phyloP scores from a whole-genome alignment of 2,797 vertebrate genomes.

The Dicrostonyx torquatus region DNA sequence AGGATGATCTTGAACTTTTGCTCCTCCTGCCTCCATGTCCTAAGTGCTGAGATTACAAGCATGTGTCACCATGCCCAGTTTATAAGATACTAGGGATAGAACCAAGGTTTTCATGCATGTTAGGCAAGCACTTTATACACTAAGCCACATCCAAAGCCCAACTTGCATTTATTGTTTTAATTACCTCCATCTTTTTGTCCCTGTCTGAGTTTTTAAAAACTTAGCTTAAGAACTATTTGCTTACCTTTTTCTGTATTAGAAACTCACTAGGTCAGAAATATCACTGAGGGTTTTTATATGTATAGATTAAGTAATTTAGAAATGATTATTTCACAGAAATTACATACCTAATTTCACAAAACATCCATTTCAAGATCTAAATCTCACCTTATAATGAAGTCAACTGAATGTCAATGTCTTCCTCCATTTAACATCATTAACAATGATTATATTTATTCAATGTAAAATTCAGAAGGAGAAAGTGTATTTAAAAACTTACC shows the following conservation, averaged over 20 bases:
- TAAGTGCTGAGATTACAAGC: background rate
- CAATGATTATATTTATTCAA: conserved; percentile 51
- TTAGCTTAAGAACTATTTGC: conserved; percentile 57
- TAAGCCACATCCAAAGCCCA: background rate
- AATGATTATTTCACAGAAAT: conserved; percentile 54
- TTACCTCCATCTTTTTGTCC: conserved; percentile 25
- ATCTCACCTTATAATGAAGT: conserved; percentile 60
- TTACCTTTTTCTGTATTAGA: conserved; percentile 58
- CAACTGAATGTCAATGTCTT: conserved; percentile 39
- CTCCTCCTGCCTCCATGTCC: background rate
- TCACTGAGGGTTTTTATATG: conserved; percentile 24
- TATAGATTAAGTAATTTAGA: conserved; percentile 45
- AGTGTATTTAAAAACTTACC: conserved; percentile 89
- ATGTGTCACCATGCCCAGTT: background rate
- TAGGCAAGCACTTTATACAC: background rate
- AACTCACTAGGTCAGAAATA: conserved; percentile 58
- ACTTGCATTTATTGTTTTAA: conserved; percentile 58
- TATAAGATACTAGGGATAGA: background rate
- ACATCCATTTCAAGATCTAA: conserved; percentile 53
- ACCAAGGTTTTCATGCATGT: background rate
- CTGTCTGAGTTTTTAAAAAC: conserved; percentile 17
- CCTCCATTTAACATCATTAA: conserved; percentile 57
- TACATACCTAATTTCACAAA: conserved; percentile 60
- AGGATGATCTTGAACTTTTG: background rate
- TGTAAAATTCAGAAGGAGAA: conserved; percentile 54